phyloP scores from a whole-genome alignment of 2,888 invertebrate genomes.

The Periphyllus acericola region DNA sequence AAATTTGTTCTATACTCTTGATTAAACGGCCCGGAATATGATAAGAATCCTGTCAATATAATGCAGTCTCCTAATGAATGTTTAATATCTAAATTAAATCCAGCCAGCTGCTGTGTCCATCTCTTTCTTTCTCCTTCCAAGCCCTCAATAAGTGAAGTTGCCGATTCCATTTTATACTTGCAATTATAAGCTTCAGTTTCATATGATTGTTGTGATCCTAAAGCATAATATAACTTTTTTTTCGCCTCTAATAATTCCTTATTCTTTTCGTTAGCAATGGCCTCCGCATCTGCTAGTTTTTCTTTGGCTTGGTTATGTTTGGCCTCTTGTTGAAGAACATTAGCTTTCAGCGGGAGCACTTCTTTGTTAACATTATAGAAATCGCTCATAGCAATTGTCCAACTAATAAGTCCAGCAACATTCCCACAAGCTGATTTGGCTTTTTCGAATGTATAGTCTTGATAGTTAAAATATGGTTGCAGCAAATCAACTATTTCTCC shows the following conservation, averaged over 20 bases:
- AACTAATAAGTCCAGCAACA: constrained; percentile 92
- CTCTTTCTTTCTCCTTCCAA: constrained; percentile 90
- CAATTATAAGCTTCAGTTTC: constrained; percentile 94
- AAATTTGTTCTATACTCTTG: constrained; percentile 90
- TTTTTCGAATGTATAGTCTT: constrained; percentile 96
- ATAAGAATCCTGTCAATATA: constrained; percentile 92
- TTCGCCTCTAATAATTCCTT: constrained; percentile 88
- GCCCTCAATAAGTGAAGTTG: constrained; percentile 94
- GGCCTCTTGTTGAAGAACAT: constrained; percentile 89
- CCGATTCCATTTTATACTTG: constrained; percentile 94
- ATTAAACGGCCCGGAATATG: constrained; percentile 96
- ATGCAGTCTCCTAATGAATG: constrained; percentile 93
- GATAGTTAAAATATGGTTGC: constrained; percentile 92
- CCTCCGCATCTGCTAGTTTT: constrained; percentile 86
- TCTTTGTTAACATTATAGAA: constrained; percentile 97
- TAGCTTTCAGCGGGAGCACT: constrained; percentile 92
- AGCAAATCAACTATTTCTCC: constrained; percentile 96
- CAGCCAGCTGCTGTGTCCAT: constrained; percentile 96
- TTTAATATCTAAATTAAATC: constrained; percentile 88
- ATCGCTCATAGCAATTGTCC: constrained; percentile 96
- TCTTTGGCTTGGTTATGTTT: constrained; percentile 89
- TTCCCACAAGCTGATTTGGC: constrained; percentile 96
- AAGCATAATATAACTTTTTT: constrained; percentile 91
- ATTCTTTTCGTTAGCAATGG: constrained; percentile 89
- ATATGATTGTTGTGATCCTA: constrained; percentile 88